These are phyloP conservation scores for Ariopsis seemanni DNA, from an alignment of 2,113 vertebrate species.

Conservation along the genomic window DNA sequence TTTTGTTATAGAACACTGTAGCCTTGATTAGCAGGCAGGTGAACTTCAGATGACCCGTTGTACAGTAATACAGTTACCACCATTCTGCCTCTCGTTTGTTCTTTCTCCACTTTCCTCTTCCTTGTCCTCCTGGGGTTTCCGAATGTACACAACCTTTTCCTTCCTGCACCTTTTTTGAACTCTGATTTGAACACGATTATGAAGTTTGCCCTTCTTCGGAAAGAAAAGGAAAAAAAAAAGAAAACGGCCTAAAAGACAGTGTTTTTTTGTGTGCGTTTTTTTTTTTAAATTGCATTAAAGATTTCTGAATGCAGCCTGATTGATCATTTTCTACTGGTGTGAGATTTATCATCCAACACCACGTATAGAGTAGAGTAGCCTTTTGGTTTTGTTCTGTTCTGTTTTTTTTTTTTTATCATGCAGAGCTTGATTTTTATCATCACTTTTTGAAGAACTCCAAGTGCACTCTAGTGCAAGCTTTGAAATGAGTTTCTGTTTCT, in stretches of 20 bases:
- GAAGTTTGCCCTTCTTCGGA: neutral
- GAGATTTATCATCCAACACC: neutral
- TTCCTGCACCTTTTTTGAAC: neutral
- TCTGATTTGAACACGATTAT: neutral
- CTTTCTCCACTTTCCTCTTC: neutral
- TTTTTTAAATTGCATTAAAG: neutral
- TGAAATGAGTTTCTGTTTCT: neutral
- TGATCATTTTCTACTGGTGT: neutral
- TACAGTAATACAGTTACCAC: neutral
- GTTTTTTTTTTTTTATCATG: neutral
- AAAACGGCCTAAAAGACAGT: neutral
- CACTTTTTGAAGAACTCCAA: neutral
- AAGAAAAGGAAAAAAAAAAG: neutral
- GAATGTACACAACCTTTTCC: neutral
- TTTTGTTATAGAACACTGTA: constrained; percentile 5
- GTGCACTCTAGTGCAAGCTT: neutral
- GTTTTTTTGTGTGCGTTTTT: too few relatives aligned
- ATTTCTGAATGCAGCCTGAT: neutral
- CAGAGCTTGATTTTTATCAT: neutral
- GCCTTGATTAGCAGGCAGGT: neutral
- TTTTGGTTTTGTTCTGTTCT: neutral
- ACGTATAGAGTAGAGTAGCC: neutral
- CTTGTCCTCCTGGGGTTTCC: neutral
- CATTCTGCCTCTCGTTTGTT: constrained; percentile 11
- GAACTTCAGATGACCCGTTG: neutral